Base-by-base conservation (phyloP, 2,113 vertebrate species). In the Calonectris borealis region DNA sequence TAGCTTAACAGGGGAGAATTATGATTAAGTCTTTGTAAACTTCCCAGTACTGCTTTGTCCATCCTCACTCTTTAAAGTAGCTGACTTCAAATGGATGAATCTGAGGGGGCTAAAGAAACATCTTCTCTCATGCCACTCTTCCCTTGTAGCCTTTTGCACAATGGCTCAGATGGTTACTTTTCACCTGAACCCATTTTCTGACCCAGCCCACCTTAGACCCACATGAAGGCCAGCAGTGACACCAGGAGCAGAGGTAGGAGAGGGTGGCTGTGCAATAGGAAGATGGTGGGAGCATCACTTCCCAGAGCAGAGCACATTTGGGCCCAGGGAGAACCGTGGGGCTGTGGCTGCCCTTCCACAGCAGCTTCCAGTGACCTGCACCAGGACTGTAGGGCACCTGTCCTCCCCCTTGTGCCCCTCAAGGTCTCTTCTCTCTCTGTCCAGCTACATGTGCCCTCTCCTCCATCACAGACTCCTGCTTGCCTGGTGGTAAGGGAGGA, bases 361-460 rank as follows among this genome's bases (percentile, higher is more conserved):
- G 54, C 72, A 92, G 69, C 60, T 70, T 52, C 34, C 51, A 38
- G 18, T 61, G 82, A 44, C 57, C 42, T 89, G 48, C 17, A 8
- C 22, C 8, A 10, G 54, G 24, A 40, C 8, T 26, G 17, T 18
- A 24, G 46, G 31, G 46, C 27, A 25, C 65, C 49, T 49, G 8
- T 62, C 34, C 54, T 80, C 19, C 19, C 9, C 51, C 0, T 0
- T 40, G 55, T n/a, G 7, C 9, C 6, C 13, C 36, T 12, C 20
- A 7, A 2, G 2, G 1, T 73, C 34, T n/a, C 38, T 75, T 82
- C 66, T 66, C 14, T 36, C 75, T 54, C 5, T 36, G 40, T 32
- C n/a, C 11, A 27, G 32, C 57, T 80, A 11, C 1, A 0, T 0
- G 2, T n/a, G 19, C n/a, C 22, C 26, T 78, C 26, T 78, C 11